Base-by-base conservation (phyloP, 2,113 vertebrate species). In the Pterophyllum scalare region DNA sequence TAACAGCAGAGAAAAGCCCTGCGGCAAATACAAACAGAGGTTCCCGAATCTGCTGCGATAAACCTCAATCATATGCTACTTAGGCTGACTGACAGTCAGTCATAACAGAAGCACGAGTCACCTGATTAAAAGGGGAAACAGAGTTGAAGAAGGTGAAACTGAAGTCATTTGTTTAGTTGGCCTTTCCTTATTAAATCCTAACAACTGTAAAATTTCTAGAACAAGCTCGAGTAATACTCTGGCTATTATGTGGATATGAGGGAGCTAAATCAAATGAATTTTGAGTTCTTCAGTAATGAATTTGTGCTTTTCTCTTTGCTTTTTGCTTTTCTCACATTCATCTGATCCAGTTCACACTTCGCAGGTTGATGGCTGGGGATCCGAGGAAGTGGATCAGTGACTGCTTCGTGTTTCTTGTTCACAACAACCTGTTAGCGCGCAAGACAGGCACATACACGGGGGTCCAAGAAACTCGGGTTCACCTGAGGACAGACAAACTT, bases 41-140 rank as follows among this genome's bases (percentile, higher is more conserved):
- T 89, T 90, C 82, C 89, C 83, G 91, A 93, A 93, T 93, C 85
- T 92, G 91, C 89, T 76, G 90, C 87, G 90, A 90, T 93, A 86
- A 91, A 82, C 80, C 90, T 93, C 91, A 91, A 92, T 94, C 93
- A 93, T 81, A 85, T 35, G 70, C 83, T 87, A 84, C 86, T 93
- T 91, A 93, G 83, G 67, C 85, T 93, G 85, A 92, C 87, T 93
- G 93, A 88, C 92, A 89, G 81, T 79, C 83, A 88, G 86, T 91
- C 86, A 83, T 87, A 94, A 94, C 91, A 90, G 61, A 91, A 82
- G 85, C 33, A 59, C 14, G 38, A 85, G 86, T 86, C 87, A 77
- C 77, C 65, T 59, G 70, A 92, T 90, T 92, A 84, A 87, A 81
- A 84, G 72, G 75, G 38, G 59, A 81, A 88, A 88, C 70, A 22